Percentiles rank a stretch among this genome's conserved stretches.
Conservation (phyloP, 2,888 invertebrate species). For the Oxystoma pomonae region DNA sequence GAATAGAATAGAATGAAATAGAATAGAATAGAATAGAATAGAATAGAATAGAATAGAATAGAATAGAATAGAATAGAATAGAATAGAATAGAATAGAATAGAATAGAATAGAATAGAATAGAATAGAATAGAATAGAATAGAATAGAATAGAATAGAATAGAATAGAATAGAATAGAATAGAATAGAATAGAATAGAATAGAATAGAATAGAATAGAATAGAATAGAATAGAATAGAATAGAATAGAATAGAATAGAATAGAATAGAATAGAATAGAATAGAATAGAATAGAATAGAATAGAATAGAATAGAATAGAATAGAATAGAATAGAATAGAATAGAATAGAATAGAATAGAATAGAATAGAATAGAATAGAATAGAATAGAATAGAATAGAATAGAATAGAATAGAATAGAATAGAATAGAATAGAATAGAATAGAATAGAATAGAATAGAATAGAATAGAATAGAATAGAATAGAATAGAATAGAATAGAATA, state of each 20-base stretch:
- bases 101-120: background rate
- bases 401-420: background rate
- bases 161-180: background rate
- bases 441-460: background rate
- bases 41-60: background rate
- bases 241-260: background rate
- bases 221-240: background rate
- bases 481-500: background rate
- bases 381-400: background rate
- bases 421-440: background rate
- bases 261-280: background rate
- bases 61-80: background rate
- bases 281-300: background rate
- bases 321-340: background rate
- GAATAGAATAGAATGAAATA: background rate
- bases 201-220: background rate
- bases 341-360: background rate
- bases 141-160: background rate
- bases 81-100: background rate
- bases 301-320: background rate
- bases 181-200: background rate
- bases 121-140: background rate
- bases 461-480: background rate
- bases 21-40: background rate
- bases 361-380: background rate